These are phyloP conservation scores for Chrosomus eos DNA, from an alignment of 2,797 vertebrate species.

Conservation along the genomic window DNA sequence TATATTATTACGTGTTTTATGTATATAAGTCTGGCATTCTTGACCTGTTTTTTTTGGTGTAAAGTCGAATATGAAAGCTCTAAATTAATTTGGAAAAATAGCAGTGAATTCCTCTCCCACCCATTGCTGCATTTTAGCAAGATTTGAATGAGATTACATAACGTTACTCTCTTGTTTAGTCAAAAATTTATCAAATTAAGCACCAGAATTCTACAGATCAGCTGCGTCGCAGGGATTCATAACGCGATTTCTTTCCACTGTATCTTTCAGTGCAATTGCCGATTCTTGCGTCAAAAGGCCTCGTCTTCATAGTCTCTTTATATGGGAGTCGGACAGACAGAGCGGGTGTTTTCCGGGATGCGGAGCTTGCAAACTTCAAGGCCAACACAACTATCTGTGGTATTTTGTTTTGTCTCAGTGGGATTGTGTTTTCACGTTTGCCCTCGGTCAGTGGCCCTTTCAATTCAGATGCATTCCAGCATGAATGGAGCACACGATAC, in stretches of 20 bases:
- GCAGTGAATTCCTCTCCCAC: background rate
- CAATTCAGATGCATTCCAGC: too few species aligned
- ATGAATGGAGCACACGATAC: background rate
- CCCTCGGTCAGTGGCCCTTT: background rate
- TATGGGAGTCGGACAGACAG: background rate
- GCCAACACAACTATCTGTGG: conserved; percentile 50
- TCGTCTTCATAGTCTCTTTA: background rate
- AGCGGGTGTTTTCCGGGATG: background rate
- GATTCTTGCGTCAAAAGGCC: conserved; percentile 8
- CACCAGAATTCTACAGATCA: conserved; percentile 55
- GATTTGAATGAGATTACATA: background rate
- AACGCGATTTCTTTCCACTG: background rate
- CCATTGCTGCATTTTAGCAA: conserved; percentile 10
- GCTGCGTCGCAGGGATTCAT: conserved; percentile 32
- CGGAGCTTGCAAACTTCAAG: background rate
- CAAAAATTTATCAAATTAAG: conserved; percentile 56
- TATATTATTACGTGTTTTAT: too few species aligned
- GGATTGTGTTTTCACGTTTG: conserved; percentile 7
- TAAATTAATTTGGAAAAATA: background rate
- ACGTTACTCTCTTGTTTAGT: conserved; percentile 45
- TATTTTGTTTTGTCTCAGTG: conserved; percentile 41
- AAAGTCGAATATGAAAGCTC: background rate
- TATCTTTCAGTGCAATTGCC: background rate
- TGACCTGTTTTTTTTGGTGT: background rate
- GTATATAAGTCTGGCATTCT: background rate